Evolutionary conservation across 2,113 vertebrate genomes (phyloP).

Genomic region (Ceyx cyanopectus): DNA sequence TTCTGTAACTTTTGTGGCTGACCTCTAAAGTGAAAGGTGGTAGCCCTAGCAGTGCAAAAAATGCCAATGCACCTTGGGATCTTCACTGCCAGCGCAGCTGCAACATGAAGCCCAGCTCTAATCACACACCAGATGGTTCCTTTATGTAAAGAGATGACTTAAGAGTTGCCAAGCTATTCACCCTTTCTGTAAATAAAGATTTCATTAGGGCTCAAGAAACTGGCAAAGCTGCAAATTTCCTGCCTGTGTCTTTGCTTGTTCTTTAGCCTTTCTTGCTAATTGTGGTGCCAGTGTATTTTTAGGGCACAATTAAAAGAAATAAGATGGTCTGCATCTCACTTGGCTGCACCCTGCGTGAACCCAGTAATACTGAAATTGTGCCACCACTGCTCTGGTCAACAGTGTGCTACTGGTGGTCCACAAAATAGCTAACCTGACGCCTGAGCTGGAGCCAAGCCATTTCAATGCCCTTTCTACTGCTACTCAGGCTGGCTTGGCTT

Average conservation of each 20-base stretch:
- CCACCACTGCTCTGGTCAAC: neutral
- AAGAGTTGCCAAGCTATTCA: slow-evolving; percentile 67
- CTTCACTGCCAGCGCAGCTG: neutral
- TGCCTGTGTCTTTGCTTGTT: neutral
- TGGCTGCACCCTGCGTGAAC: neutral
- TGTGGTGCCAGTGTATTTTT: slow-evolving; percentile 41
- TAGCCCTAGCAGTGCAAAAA: neutral
- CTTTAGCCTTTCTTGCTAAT: neutral
- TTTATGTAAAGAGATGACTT: slow-evolving; percentile 12
- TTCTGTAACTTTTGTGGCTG: neutral
- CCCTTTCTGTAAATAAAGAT: slow-evolving; percentile 63
- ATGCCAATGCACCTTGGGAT: neutral
- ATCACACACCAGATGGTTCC: slow-evolving; percentile 64
- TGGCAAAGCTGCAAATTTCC: slow-evolving; percentile 40
- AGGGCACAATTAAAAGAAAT: neutral
- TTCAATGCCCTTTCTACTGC: neutral
- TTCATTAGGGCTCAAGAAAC: slow-evolving; percentile 8
- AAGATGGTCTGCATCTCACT: neutral
- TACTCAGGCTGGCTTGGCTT: neutral
- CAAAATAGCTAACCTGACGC: neutral
- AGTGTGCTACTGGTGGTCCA: neutral
- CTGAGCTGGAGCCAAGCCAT: neutral
- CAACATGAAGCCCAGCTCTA: neutral
- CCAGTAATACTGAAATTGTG: neutral
- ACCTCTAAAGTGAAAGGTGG: neutral